A percentile compares a stretch with the other conserved stretches of the same genome.
Conservation (phyloP, 2,797 vertebrate genomes). For the Coreius guichenoti region DNA sequence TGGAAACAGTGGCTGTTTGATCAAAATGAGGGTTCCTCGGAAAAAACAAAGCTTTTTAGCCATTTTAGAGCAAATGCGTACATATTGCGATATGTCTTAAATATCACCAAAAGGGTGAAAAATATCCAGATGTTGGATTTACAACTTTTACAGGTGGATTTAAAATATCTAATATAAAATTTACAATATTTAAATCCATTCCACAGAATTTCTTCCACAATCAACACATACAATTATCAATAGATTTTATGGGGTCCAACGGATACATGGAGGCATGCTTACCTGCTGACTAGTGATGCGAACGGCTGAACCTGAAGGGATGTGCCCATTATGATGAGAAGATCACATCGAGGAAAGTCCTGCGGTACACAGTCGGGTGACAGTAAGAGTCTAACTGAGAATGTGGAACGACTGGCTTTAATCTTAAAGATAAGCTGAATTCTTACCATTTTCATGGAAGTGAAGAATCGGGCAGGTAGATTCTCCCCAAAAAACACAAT, state of each 20-base stretch:
- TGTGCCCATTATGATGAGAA: constrained; percentile 92
- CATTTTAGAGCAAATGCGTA: too few species aligned
- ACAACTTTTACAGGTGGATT: background rate
- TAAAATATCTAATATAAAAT: too few species aligned
- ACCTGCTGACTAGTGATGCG: constrained; percentile 89
- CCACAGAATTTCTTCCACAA: background rate
- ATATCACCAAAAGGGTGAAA: background rate
- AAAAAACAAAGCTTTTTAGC: too few species aligned
- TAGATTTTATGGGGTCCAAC: background rate
- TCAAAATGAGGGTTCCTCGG: too few species aligned
- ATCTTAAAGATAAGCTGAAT: background rate
- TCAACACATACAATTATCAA: too few species aligned
- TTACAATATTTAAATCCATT: background rate
- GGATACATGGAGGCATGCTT: constrained; percentile 44
- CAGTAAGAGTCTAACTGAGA: background rate
- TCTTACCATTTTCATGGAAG: constrained; percentile 83
- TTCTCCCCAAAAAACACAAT: constrained; percentile 94
- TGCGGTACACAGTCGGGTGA: constrained; percentile 56
- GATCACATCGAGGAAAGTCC: constrained; percentile 89
- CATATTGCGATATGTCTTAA: background rate
- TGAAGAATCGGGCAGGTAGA: constrained; percentile 88
- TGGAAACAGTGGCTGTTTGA: too few species aligned
- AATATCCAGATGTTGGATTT: background rate
- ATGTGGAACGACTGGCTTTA: background rate
- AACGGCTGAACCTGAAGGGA: constrained; percentile 93